These are phyloP conservation scores for Phalacrocorax pelagicus DNA, from an alignment of 2,113 vertebrate genomes.

Conservation along the genomic window DNA sequence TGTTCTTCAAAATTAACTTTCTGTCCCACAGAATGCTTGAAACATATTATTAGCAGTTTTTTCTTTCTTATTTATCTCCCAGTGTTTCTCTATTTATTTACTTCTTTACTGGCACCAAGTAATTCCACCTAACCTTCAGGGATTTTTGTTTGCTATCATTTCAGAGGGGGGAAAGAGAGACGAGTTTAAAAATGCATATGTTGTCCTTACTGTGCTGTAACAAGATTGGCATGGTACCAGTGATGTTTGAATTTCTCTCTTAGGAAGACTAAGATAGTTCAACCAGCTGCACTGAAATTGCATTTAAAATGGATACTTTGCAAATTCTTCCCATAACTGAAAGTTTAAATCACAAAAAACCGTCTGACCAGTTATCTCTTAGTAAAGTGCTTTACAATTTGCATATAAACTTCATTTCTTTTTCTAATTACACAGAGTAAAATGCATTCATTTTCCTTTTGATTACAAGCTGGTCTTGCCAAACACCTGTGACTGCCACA, in stretches of 20 bases:
- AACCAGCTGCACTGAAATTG: slow-evolving; percentile 75
- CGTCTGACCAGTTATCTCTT: slow-evolving; percentile 72
- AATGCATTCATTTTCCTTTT: slow-evolving; percentile 78
- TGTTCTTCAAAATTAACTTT: not conserved
- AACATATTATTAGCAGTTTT: not conserved
- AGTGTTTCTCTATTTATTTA: not conserved
- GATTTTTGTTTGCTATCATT: not conserved
- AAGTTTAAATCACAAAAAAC: slow-evolving; percentile 77
- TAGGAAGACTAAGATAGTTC: slow-evolving; percentile 59
- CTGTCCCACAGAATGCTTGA: not conserved
- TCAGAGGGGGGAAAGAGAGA: not conserved
- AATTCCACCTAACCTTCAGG: not conserved
- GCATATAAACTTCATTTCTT: slow-evolving; percentile 82
- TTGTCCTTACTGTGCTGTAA: slow-evolving; percentile 52
- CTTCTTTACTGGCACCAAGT: not conserved
- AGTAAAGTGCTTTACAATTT: slow-evolving; percentile 75
- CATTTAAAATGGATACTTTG: slow-evolving; percentile 72
- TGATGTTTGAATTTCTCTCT: slow-evolving; percentile 68
- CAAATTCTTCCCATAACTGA: slow-evolving; percentile 69
- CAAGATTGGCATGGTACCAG: slow-evolving; percentile 61
- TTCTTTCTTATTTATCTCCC: not conserved
- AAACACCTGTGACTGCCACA: slow-evolving; percentile 84
- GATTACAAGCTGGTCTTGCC: slow-evolving; percentile 73
- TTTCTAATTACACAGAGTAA: slow-evolving; percentile 79
- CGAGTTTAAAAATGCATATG: slow-evolving; percentile 58